Base-by-base conservation (phyloP, 2,888 invertebrate species). In the Leptinotarsa juncta region DNA sequence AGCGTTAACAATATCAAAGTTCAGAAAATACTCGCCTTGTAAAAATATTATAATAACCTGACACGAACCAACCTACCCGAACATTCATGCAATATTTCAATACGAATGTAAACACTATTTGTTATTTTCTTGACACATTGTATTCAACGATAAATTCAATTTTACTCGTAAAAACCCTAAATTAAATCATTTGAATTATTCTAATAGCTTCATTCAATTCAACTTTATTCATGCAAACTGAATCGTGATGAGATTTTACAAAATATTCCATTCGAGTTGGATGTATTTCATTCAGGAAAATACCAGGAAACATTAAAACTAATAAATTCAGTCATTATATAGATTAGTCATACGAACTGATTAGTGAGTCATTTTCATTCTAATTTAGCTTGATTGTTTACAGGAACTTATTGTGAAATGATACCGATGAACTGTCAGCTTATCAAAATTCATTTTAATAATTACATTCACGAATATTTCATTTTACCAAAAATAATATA, bases 241-340 rank as follows among this genome's bases (percentile, higher is more conserved):
- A 57, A 57, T 57, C 57, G 20, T 57, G 26, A 57, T 57, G 57
- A 57, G 57, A 20, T 26, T 23, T 23, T 23, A 26, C 15, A 10
- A 15, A 57, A 57, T 23, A 57, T 57, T 57, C 57, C 15, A 57
- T 57, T 14, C 16, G 12, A 57, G 23, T 57, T 20, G 57, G 57
- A 57, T 57, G 23, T 57, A 14, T 57, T 57, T 57, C 57, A 57
- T 57, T 57, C 57, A 15, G 57, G 57, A 23, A 57, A 57, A 57
- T 57, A 23, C 57, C 20, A 4, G 57, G 57, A 57, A 57, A 23
- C 23, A 57, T 57, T 57, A 23, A 20, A 20, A 57, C 26, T 57
- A 23, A 57, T 57, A 23, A 20, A 57, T 57, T 57, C 57, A 57
- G 23, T 23, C 23, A 23, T 23, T 23, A 23, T 57, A 3, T 23